Conservation (phyloP, 2,888 invertebrate genomes). For the Schrankia costaestrigalis region DNA sequence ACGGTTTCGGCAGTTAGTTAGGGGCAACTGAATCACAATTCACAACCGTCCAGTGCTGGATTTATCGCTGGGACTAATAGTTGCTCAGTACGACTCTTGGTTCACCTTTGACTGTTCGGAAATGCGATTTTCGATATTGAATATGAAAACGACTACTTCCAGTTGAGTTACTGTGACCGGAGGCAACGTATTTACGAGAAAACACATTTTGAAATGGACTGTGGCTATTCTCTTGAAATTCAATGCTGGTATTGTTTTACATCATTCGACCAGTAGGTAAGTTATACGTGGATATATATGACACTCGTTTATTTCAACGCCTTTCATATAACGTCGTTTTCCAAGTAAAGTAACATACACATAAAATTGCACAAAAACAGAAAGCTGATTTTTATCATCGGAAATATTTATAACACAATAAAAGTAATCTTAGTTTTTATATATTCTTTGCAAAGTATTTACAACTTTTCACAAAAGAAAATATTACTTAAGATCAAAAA, state of each 20-base stretch:
- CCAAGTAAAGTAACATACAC: too few relatives aligned
- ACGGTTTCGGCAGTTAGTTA: slow-evolving; percentile 32
- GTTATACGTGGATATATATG: too few relatives aligned
- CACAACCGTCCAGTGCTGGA: too few relatives aligned
- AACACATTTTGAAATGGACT: slow-evolving; percentile 18
- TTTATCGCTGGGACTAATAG: too few relatives aligned
- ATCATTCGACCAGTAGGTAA: too few relatives aligned
- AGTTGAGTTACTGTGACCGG: slow-evolving; percentile 18
- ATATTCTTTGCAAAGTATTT: slow-evolving; percentile 5
- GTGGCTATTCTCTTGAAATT: too few relatives aligned
- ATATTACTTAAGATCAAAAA: slow-evolving; percentile 3
- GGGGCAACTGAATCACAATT: slow-evolving; percentile 34
- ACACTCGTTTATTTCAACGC: too few relatives aligned
- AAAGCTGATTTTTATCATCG: neutral
- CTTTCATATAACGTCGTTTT: too few relatives aligned
- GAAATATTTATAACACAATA: slow-evolving; percentile 4
- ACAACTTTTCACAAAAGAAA: slow-evolving; percentile 7
- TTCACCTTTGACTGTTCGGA: too few relatives aligned
- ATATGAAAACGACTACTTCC: slow-evolving; percentile 27
- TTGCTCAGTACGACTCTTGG: too few relatives aligned
- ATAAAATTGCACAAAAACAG: neutral
- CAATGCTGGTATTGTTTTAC: too few relatives aligned
- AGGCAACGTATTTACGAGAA: slow-evolving; percentile 12
- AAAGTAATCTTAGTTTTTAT: slow-evolving; percentile 2
- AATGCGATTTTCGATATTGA: too few relatives aligned